Evolutionary conservation across 2,888 invertebrate species (phyloP).

Genomic region (Entomobrya proxima): DNA sequence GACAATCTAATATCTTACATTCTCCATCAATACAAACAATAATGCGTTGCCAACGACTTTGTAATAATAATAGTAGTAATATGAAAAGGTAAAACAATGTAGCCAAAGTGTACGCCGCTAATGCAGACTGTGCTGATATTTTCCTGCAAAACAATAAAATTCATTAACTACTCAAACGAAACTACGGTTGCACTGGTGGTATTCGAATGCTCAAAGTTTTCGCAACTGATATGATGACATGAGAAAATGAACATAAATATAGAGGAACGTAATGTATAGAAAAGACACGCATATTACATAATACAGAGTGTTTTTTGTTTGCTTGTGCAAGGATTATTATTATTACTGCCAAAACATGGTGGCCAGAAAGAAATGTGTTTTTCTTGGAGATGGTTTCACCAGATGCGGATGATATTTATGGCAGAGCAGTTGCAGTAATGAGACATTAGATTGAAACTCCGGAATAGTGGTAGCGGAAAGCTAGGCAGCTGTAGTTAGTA

Average conservation of each 20-base stretch:
- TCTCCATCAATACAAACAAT: neutral
- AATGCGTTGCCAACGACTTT: neutral
- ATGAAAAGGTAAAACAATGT: neutral
- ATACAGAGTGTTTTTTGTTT: conserved; percentile 11
- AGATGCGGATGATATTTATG: conserved; percentile 25
- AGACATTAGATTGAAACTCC: conserved; percentile 20
- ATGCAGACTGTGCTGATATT: neutral
- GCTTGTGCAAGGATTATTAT: conserved; percentile 7
- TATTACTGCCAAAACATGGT: conserved; percentile 27
- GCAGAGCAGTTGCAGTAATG: conserved; percentile 9
- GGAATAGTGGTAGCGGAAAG: neutral
- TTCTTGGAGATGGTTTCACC: conserved; percentile 14
- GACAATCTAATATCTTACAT: neutral
- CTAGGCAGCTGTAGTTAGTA: too few species aligned
- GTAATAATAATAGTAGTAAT: neutral
- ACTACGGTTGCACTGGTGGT: too few species aligned
- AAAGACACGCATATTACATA: conserved; percentile 14
- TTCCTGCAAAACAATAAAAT: conserved; percentile 15
- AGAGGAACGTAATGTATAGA: neutral
- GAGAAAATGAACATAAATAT: neutral
- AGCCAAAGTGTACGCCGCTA: neutral
- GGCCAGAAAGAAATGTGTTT: conserved; percentile 10
- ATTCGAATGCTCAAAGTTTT: conserved; percentile 21
- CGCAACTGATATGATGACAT: conserved; percentile 15
- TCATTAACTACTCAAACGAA: conserved; percentile 10